Conservation (phyloP, 2,113 vertebrate genomes). For the Hippolais icterina region DNA sequence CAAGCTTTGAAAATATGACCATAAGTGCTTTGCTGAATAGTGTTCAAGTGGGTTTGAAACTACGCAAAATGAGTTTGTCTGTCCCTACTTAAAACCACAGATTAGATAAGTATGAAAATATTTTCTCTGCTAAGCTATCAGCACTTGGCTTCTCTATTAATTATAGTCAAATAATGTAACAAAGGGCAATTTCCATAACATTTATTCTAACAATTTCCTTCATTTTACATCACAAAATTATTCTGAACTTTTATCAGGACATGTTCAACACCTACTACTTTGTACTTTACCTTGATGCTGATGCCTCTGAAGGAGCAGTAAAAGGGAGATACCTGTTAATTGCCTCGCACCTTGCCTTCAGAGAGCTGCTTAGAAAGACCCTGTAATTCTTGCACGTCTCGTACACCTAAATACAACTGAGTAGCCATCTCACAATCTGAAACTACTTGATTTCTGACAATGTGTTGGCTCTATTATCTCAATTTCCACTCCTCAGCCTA, state of each 20-base stretch:
- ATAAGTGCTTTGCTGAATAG: slow-evolving; percentile 52
- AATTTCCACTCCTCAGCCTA: background rate
- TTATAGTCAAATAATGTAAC: slow-evolving; percentile 30
- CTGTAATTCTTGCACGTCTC: background rate
- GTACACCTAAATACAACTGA: background rate
- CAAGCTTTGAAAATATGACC: slow-evolving; percentile 49
- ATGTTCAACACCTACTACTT: background rate
- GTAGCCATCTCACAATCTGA: background rate
- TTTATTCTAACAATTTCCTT: slow-evolving; percentile 30
- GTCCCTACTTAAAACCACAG: slow-evolving; percentile 51
- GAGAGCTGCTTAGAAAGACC: background rate
- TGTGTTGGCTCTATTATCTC: background rate
- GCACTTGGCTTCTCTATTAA: slow-evolving; percentile 14
- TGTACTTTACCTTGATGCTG: background rate
- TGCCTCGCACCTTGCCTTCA: background rate
- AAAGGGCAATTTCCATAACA: slow-evolving; percentile 45
- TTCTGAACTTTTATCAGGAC: slow-evolving; percentile 34
- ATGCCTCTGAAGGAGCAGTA: background rate
- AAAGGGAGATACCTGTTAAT: background rate
- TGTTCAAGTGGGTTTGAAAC: slow-evolving; percentile 57
- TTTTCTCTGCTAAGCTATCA: slow-evolving; percentile 39
- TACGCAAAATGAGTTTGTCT: slow-evolving; percentile 61
- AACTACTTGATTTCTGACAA: background rate
- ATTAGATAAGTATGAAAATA: slow-evolving; percentile 50
- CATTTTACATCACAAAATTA: slow-evolving; percentile 27